Evolutionary conservation across 2,113 vertebrate species (phyloP).

Genomic region (Pelvicachromis taeniatus): DNA sequence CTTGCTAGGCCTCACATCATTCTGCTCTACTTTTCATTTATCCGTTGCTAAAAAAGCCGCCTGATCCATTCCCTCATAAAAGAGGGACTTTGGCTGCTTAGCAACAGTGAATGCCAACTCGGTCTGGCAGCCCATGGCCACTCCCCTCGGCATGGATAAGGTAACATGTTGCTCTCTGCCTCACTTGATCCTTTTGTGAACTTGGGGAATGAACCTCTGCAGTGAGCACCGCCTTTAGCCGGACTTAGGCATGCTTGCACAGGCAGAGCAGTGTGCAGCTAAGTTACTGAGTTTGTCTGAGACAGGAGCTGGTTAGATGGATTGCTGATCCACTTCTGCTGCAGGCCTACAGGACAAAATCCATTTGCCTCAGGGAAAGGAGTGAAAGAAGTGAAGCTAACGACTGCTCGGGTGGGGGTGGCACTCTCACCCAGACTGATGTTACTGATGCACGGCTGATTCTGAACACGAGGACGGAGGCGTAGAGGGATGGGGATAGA

Average conservation of each 20-base stretch:
- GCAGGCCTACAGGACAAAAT: background rate
- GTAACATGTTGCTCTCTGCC: slow-evolving; percentile 58
- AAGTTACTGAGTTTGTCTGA: slow-evolving; percentile 3
- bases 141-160: slow-evolving; percentile 57
- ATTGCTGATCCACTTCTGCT: background rate
- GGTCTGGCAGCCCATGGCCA: slow-evolving; percentile 22
- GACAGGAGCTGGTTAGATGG: background rate
- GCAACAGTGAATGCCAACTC: slow-evolving; percentile 68
- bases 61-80: slow-evolving; percentile 57
- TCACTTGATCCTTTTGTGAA: slow-evolving; percentile 34
- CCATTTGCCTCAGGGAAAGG: background rate
- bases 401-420: background rate
- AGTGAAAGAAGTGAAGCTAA: background rate
- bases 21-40: slow-evolving; percentile 19
- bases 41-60: slow-evolving; percentile 18
- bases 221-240: slow-evolving; percentile 1
- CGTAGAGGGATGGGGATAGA: background rate
- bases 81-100: slow-evolving; percentile 62
- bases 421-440: slow-evolving; percentile 9
- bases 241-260: slow-evolving; percentile 47
- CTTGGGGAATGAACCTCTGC: slow-evolving; percentile 35
- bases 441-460: slow-evolving; percentile 48
- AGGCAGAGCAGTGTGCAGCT: background rate
- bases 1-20: background rate
- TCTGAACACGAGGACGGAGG: slow-evolving; percentile 28